Evolutionary conservation across 2,797 vertebrate genomes (phyloP), one percentile per base, ranked within the genome.

Genomic region (Sylvia borin): DNA sequence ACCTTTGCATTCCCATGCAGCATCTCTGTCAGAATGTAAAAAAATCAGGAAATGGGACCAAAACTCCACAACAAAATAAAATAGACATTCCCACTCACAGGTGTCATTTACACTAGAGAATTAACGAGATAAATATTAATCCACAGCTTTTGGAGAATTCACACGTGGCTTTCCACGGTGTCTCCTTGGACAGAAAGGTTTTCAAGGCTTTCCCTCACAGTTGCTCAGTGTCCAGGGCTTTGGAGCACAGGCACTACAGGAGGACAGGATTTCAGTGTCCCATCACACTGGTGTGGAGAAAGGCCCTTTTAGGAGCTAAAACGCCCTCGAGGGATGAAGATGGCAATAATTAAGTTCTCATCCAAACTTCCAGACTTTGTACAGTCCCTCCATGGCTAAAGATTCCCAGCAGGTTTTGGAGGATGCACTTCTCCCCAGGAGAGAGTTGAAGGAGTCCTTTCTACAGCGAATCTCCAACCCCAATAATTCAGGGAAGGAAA

Each of bases 141-240:
- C 22, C 45, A 84, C 31, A 54, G 9, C 10, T 38, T 78, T 47
- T 13, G 50, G n/a, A 78, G 38, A 9, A 47, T 58, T 60, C 45
- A 47, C 11, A 16, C 0, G 0, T 5, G 11, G 8, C 9, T 68
- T 74, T 57, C 20, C 38, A 16, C 2, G 36, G 18, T 9, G 24
- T 16, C 58, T 76, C 34, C 21, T 36, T 32, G 6, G 57, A 43
- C 62, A 60, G 18, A 51, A 48, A 61, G 45, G 20, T 16, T 70
- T 76, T 26, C 22, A 38, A n/a, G 11, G 9, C 8, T 68, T 84
- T 43, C 60, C 29, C 36, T 18, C 43, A 5, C 1, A 3, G 9
- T 9, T 43, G 34, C 45, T 38, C 0, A 0, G 20, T 32, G 48
- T 6, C 3, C 21, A 42, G 20, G 7, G 40, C 31, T 77, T 14